Conservation (phyloP, 2,888 invertebrate species). For the Netelia melanura region DNA sequence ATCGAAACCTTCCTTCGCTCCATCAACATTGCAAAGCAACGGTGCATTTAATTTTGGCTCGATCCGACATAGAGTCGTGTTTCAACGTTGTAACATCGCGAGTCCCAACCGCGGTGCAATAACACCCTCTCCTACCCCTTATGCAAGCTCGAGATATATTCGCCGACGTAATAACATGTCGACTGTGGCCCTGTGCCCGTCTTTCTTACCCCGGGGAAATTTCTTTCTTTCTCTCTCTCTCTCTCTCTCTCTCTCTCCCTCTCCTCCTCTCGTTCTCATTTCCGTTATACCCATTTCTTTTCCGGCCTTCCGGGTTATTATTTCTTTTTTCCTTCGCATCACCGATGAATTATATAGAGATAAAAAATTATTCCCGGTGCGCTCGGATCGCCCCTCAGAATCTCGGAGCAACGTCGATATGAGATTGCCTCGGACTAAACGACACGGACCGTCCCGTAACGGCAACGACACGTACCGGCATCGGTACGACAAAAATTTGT, state of each 20-base stretch:
- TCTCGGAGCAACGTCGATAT: constrained; percentile 43
- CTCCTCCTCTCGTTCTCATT: constrained; percentile 50
- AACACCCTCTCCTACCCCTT: constrained; percentile 27
- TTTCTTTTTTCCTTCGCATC: background rate
- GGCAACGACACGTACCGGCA: no score
- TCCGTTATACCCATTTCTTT: constrained; percentile 37
- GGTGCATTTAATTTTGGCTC: constrained; percentile 55
- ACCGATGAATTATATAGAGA: constrained; percentile 54
- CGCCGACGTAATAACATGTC: constrained; percentile 68
- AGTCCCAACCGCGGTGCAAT: constrained; percentile 39
- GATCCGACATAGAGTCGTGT: constrained; percentile 36
- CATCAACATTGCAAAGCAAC: constrained; percentile 28
- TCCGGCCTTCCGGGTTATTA: background rate
- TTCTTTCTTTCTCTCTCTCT: constrained; percentile 66
- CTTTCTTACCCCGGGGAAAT: constrained; percentile 59
- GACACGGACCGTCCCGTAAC: no score
- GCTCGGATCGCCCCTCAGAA: constrained; percentile 11
- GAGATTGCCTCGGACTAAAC: no score
- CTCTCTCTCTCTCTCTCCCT: constrained; percentile 33
- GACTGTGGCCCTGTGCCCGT: constrained; percentile 52
- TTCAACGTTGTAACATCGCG: constrained; percentile 1
- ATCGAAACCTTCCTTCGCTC: constrained; percentile 25
- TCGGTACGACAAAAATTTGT: no score
- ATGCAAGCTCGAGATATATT: constrained; percentile 45
- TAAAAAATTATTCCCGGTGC: constrained; percentile 42